Evolutionary conservation across 1,140 invertebrate genomes (phyloP).

Genomic region (Berghia stephanieae): DNA sequence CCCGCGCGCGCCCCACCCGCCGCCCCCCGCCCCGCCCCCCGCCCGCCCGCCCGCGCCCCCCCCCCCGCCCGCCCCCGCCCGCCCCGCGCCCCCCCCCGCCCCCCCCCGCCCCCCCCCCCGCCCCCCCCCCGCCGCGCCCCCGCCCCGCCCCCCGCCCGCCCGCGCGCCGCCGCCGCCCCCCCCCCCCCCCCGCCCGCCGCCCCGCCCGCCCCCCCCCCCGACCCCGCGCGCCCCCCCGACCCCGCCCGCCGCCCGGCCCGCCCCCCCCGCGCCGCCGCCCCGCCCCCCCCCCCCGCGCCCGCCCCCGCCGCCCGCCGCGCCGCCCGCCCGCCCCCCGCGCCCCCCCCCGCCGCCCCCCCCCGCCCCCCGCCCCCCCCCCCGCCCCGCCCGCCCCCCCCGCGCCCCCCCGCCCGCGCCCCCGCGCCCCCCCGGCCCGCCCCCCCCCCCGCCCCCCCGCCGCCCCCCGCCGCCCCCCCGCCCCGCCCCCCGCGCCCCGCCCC

Average conservation of each 20-base stretch:
- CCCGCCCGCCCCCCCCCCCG: neutral
- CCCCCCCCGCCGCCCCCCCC: neutral
- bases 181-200: neutral
- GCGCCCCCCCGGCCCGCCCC: neutral
- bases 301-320: neutral
- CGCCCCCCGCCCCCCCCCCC: neutral
- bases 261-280: neutral
- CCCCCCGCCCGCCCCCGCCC: neutral
- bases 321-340: neutral
- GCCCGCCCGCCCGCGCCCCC: neutral
- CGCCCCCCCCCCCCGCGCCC: neutral
- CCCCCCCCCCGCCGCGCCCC: neutral
- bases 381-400: too few species aligned
- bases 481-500: neutral
- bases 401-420: neutral
- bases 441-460: neutral
- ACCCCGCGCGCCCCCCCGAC: neutral
- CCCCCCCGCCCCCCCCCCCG: neutral
- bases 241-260: neutral
- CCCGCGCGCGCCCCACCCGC: too few species aligned
- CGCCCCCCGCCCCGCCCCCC: neutral
- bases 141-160: too few species aligned
- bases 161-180: too few species aligned
- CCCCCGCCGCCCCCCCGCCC: neutral
- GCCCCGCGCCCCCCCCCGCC: neutral